phyloP scores from a whole-genome alignment of 1,140 invertebrate species.

The Chrysomallon squamiferum region DNA sequence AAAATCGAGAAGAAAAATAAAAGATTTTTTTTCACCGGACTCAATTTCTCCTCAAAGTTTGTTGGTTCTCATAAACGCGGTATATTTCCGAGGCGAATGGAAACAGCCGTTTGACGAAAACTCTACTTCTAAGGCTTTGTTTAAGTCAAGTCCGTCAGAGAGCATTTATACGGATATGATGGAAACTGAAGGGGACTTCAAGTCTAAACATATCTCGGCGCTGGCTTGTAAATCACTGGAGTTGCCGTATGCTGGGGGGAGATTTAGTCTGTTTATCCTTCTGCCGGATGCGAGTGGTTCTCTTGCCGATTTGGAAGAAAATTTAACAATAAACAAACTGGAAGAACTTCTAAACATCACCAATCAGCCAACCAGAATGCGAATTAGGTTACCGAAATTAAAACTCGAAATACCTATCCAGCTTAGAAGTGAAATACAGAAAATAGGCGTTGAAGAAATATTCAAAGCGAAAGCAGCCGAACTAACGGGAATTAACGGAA shows the following conservation, averaged over 20 bases:
- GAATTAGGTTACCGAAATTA: background rate
- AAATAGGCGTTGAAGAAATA: background rate
- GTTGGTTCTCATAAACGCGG: constrained; percentile 2
- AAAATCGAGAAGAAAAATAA: background rate
- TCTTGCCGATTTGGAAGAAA: background rate
- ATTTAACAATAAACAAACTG: background rate
- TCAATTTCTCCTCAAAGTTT: background rate
- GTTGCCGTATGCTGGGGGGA: background rate
- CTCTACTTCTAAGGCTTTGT: background rate
- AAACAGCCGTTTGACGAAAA: background rate
- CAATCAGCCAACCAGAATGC: background rate
- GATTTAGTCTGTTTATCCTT: background rate
- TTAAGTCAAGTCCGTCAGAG: background rate
- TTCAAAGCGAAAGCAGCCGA: background rate
- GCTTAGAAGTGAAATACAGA: background rate
- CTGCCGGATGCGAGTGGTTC: background rate
- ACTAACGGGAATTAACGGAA: no score
- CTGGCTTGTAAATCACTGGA: background rate
- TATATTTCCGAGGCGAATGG: background rate
- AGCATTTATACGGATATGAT: background rate
- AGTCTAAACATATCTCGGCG: background rate
- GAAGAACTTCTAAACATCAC: background rate
- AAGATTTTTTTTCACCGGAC: background rate
- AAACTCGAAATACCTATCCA: background rate
- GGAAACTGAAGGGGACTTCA: background rate